These are phyloP conservation scores for Chromoteleia sp. DNA, from an alignment of 2,888 invertebrate genomes.

Conservation along the genomic window DNA sequence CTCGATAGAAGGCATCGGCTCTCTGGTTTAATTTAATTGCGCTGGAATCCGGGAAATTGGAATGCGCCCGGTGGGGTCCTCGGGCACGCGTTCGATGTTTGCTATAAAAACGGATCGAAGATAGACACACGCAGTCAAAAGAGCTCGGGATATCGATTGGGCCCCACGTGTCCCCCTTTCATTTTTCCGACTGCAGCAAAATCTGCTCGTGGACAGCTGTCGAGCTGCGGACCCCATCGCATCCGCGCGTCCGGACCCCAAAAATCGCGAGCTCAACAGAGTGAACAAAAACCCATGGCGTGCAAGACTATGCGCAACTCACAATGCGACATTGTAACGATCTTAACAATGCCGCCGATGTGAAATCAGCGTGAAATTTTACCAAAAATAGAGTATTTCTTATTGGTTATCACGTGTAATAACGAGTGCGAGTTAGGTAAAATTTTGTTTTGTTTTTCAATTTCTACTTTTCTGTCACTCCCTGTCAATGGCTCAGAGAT, in stretches of 20 bases:
- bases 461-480: background rate
- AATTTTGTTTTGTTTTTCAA: background rate
- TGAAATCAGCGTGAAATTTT: conserved; percentile 66
- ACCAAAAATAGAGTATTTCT: conserved; percentile 35
- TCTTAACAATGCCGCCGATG: conserved; percentile 75
- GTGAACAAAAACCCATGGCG: conserved; percentile 75
- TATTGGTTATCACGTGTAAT: conserved; percentile 40
- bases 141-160: conserved; percentile 55
- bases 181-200: conserved; percentile 31
- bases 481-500: no score
- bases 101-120: conserved; percentile 8
- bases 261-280: conserved; percentile 67
- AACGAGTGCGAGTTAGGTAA: background rate
- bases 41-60: conserved; percentile 15
- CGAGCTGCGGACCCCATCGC: conserved; percentile 67
- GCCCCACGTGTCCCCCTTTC: conserved; percentile 47
- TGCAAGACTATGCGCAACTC: conserved; percentile 78
- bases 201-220: conserved; percentile 75
- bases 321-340: conserved; percentile 81
- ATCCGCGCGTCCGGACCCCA: conserved; percentile 67
- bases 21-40: conserved; percentile 29
- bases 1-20: background rate
- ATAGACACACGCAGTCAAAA: conserved; percentile 17
- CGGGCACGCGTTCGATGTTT: conserved; percentile 30
- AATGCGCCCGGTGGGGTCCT: conserved; percentile 26